phyloP scores from a whole-genome alignment of 2,113 vertebrate genomes.

The Orthonyx spaldingii region DNA sequence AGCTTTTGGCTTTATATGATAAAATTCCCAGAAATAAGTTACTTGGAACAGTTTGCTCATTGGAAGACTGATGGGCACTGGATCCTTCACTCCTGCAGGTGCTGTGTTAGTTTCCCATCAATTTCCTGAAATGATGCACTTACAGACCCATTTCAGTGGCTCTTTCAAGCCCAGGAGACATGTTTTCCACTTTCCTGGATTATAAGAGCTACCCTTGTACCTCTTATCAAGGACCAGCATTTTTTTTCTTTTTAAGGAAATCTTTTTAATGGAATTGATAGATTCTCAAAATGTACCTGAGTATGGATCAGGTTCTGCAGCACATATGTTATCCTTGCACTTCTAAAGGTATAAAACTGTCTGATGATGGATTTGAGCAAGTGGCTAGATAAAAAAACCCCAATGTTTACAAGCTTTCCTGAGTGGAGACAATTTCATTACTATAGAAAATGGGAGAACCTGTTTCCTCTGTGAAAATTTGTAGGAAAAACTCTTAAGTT shows the following conservation, averaged over 20 bases:
- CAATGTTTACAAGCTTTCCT: background rate
- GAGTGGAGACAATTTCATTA: background rate
- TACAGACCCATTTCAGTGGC: background rate
- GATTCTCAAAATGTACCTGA: background rate
- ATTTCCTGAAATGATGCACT: background rate
- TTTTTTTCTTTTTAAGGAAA: background rate
- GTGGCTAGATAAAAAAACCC: background rate
- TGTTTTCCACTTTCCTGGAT: background rate
- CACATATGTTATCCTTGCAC: background rate
- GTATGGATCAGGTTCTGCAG: background rate
- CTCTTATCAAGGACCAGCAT: background rate
- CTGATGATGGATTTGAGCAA: background rate
- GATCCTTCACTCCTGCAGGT: background rate
- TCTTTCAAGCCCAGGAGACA: background rate
- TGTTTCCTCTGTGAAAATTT: background rate
- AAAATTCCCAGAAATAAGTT: conserved; percentile 30
- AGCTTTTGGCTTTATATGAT: background rate
- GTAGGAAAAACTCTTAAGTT: background rate
- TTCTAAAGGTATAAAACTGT: background rate
- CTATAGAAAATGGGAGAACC: background rate
- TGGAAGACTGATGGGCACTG: background rate
- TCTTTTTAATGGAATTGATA: background rate
- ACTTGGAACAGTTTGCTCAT: background rate
- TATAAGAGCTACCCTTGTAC: background rate
- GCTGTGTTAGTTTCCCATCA: background rate